Base-by-base conservation (phyloP, 2,888 invertebrate genomes). In the Eretmocerus hayati region DNA sequence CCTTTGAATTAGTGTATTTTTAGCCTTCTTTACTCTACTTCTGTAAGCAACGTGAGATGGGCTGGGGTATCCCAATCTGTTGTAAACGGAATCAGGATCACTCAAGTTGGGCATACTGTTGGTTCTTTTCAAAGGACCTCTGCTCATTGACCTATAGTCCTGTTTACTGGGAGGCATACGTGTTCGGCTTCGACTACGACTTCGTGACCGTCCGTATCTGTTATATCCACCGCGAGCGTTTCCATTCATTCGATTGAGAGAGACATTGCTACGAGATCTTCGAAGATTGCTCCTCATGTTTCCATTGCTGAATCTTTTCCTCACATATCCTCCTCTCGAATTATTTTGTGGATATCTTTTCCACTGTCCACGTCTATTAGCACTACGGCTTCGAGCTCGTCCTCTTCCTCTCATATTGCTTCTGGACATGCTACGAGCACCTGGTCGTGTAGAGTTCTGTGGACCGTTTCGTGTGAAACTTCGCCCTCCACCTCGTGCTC, bases 41-140 rank as follows among this genome's bases (percentile, higher is more conserved):
- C 70, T 59, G 48, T 71, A 71, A 33, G 70, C 70, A 32, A 69
- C 58, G 48, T 70, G 71, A 20, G 66, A 64, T 16, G 70, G 67
- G 48, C 64, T 71, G 37, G 71, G 71, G 43, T 71, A 71, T 16
- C 71, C 71, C 47, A 71, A 47, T 31, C 71, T 62, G 58, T 62
- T 70, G 42, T 71, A 64, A 33, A 71, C 71, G 2, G 69, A 69
- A 4, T 63, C 64, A 1, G 70, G 69, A 56, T 71, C 69, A 23
- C 65, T 56, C 5, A 70, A 47, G 56, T 69, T 66, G 1, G 69
- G 67, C 53, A 71, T 52, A 50, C 69, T 70, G 39, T 56, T 70
- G 6, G 66, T 66, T 50, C 65, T 60, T 32, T 69, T 67, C 30
- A 65, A 50, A 5, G 55, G 39, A 13, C 58, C 58, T 33, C 61